These are phyloP conservation scores for Periphyllus acericola DNA, from an alignment of 2,888 invertebrate species.

Conservation along the genomic window DNA sequence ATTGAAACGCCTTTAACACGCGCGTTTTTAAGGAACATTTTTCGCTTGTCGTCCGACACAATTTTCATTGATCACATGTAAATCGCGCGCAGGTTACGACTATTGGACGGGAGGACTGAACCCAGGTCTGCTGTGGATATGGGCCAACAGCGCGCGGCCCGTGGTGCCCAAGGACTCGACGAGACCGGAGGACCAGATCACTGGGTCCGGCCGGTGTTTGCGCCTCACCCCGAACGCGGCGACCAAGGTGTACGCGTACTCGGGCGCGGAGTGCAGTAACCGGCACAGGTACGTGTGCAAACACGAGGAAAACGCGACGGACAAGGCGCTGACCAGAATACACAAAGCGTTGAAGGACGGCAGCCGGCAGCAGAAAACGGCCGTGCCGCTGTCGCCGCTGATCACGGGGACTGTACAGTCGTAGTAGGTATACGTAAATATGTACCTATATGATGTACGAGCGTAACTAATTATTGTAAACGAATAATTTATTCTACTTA, in stretches of 20 bases:
- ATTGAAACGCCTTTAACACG: too few relatives aligned
- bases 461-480: not conserved
- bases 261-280: conserved; percentile 79
- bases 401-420: not conserved
- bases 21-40: too few relatives aligned
- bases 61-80: not conserved
- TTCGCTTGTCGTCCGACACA: too few relatives aligned
- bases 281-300: conserved; percentile 80
- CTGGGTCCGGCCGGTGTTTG: conserved; percentile 78
- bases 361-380: not conserved
- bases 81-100: conserved; percentile 71
- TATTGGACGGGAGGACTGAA: conserved; percentile 88
- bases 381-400: not conserved
- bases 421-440: not conserved
- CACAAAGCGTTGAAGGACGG: conserved; percentile 64
- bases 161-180: conserved; percentile 68
- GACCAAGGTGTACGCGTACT: conserved; percentile 73
- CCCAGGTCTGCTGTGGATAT: conserved; percentile 87
- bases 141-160: conserved; percentile 84
- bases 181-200: conserved; percentile 68
- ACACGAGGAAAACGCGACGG: conserved; percentile 67
- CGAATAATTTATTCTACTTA: not conserved
- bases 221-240: conserved; percentile 75
- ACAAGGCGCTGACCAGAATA: conserved; percentile 65
- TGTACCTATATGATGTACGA: not conserved